A percentile compares a stretch with the other conserved stretches of the same genome.
Conservation (phyloP, 1,140 invertebrate genomes). For the Harlomillsia oculata region DNA sequence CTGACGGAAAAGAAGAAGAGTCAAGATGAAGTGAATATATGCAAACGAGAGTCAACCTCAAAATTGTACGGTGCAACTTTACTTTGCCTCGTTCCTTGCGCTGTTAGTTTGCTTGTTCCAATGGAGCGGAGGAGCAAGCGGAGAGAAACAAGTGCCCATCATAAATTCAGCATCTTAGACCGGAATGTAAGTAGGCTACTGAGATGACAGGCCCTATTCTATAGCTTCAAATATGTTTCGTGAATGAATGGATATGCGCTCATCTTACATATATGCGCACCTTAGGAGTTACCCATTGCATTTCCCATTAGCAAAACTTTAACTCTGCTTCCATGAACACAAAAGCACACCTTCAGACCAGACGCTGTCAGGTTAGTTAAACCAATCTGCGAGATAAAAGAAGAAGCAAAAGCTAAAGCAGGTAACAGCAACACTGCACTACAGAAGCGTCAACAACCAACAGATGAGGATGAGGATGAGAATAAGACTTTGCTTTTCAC, state of each 20-base stretch:
- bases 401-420: background rate
- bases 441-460: background rate
- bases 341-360: background rate
- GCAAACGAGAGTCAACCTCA: background rate
- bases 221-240: slow-evolving; percentile 4
- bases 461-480: too few species aligned
- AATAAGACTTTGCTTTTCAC: too few species aligned
- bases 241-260: slow-evolving; percentile 12
- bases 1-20: background rate
- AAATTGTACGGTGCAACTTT: background rate
- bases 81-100: too few species aligned
- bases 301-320: slow-evolving; percentile 8
- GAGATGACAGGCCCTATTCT: slow-evolving; percentile 6
- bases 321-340: too few species aligned
- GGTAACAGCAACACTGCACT: background rate
- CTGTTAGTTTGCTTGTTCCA: background rate
- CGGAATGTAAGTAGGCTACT: slow-evolving; percentile 28
- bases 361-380: background rate
- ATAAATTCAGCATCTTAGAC: slow-evolving; percentile 18
- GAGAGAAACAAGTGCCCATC: too few species aligned
- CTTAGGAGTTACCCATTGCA: background rate
- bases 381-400: background rate
- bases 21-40: background rate
- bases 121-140: too few species aligned
- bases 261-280: background rate